Evolutionary conservation across 2,888 invertebrate genomes (phyloP).

Genomic region (Spicauda simplicius): DNA sequence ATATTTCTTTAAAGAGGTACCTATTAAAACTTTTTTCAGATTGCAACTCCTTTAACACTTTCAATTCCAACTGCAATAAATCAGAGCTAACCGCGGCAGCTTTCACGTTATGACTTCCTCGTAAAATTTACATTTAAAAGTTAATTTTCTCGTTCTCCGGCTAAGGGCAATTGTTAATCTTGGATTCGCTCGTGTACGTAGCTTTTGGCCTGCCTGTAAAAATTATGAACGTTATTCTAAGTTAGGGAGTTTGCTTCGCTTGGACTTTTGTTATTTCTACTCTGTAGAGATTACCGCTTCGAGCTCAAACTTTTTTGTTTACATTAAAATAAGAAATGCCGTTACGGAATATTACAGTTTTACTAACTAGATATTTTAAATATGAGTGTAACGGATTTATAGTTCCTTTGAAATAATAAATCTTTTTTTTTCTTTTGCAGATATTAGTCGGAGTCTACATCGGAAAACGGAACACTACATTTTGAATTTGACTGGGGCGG

Average conservation of each 20-base stretch:
- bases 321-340: conserved; percentile 14
- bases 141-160: conserved; percentile 78
- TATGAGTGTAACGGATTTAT: too few species aligned
- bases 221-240: conserved; percentile 64
- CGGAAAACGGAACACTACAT: too few species aligned
- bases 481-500: too few species aligned
- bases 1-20: conserved; percentile 82
- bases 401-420: too few species aligned
- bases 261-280: conserved; percentile 4
- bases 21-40: conserved; percentile 84
- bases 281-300: conserved; percentile 12
- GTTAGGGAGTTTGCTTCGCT: conserved; percentile 45
- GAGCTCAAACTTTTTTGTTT: conserved; percentile 15
- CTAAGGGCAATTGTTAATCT: conserved; percentile 80
- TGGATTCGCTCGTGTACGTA: conserved; percentile 65
- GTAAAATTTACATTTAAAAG: conserved; percentile 84
- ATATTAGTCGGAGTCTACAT: too few species aligned
- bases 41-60: conserved; percentile 84
- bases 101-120: conserved; percentile 83
- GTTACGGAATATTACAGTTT: conserved; percentile 4
- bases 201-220: conserved; percentile 50
- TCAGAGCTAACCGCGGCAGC: conserved; percentile 81
- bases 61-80: conserved; percentile 82
- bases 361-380: not conserved
- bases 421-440: too few species aligned